Evolutionary conservation across 1,140 invertebrate species (phyloP).

Genomic region (Hyposmocoma kahamanoa): DNA sequence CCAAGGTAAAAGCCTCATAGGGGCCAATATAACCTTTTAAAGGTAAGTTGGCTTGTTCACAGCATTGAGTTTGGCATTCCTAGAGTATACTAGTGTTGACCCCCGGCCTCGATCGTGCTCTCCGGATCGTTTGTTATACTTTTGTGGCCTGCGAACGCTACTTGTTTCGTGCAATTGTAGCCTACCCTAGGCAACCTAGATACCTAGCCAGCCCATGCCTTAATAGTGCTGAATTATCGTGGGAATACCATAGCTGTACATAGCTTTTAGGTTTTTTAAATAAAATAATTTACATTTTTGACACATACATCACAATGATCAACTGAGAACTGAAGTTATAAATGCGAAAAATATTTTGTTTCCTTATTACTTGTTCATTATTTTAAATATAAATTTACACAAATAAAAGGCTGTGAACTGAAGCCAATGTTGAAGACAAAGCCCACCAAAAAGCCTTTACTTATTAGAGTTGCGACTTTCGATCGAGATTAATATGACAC

Average conservation of each 20-base stretch:
- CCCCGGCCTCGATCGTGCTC: constrained; percentile 49
- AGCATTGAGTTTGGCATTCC: constrained; percentile 2
- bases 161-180: constrained; percentile 36
- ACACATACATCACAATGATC: too few relatives aligned
- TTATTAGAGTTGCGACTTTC: too few relatives aligned
- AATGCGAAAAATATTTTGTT: too few relatives aligned
- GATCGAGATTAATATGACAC: too few relatives aligned
- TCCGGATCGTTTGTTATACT: constrained; percentile 47
- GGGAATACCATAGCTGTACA: constrained; percentile 21
- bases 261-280: too few relatives aligned
- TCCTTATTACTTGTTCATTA: too few relatives aligned
- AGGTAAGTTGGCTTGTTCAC: background rate
- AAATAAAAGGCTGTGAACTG: too few relatives aligned
- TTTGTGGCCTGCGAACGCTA: constrained; percentile 43
- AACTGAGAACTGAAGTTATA: too few relatives aligned
- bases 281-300: too few relatives aligned
- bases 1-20: background rate
- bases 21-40: constrained; percentile 1
- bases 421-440: too few relatives aligned
- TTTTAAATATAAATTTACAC: too few relatives aligned
- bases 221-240: constrained; percentile 24
- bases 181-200: constrained; percentile 18
- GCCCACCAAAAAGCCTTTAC: too few relatives aligned
- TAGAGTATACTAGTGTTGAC: constrained; percentile 26
- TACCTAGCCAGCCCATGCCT: constrained; percentile 22